Evolutionary conservation across 2,113 vertebrate genomes (phyloP), one percentile per base, ranked within the genome.

Genomic region (Nettapus auritus): DNA sequence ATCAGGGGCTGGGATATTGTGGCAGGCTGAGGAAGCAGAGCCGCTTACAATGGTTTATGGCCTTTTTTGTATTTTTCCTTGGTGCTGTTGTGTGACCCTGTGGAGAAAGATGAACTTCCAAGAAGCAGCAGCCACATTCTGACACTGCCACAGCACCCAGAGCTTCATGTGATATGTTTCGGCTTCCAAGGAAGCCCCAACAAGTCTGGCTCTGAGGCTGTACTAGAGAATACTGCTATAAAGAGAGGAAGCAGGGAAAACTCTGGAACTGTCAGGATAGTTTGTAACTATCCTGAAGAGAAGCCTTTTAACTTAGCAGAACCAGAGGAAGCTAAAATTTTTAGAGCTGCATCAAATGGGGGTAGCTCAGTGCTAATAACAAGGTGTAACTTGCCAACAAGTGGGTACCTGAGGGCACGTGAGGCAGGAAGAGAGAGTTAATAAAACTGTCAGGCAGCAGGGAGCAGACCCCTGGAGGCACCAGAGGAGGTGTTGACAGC

Each of bases 391-490:
- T 88, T 94, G 86, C 88, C 92, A 95, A 33, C 40, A 48, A 80
- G 44, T 73, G 76, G 67, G 16, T 77, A 93, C 88, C 63, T 62
- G 88, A 77, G 90, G 88, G 79, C 36, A 89, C 88, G 42, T 33
- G 73, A 94, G 82, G 76, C 59, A 63, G 90, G 85, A 90, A 90
- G 76, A 91, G 40, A 48, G 2, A 60, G 57, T 91, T 94, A 94
- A 87, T 86, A 59, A 80, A 94, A 59, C 40, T 67, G 75, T 74
- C 71, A 95, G 75, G 82, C 71, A 66, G 55, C 2, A 4, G 68
- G 79, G 36, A 91, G 44, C 82, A 88, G 85, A 83, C n/a, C 85
- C 90, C 88, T 80, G 79, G 26, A 83, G 94, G 94, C 88, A 81
- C 55, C 25, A 68, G 80, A 81, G 90, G 92, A 93, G 88, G 71